These are phyloP conservation scores for Theodoxus fluviatilis DNA, from an alignment of 2,888 invertebrate species.

Conservation along the genomic window DNA sequence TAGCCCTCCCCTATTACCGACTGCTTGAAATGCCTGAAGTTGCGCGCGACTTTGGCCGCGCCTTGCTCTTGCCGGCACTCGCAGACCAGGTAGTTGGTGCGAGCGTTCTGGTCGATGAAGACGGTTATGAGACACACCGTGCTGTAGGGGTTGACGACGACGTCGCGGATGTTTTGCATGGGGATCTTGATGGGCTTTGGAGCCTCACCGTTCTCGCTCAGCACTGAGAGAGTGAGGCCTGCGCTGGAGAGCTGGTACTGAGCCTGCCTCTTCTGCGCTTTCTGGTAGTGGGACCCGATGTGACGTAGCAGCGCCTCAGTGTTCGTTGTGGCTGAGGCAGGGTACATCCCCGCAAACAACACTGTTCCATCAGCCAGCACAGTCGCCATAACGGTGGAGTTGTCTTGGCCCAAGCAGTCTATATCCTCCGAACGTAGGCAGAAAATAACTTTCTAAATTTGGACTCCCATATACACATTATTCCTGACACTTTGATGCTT, in stretches of 20 bases:
- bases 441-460: too few relatives aligned
- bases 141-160: constrained; percentile 28
- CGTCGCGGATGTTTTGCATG: constrained; percentile 27
- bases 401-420: too few relatives aligned
- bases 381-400: too few relatives aligned
- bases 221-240: constrained; percentile 26
- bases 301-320: constrained; percentile 25
- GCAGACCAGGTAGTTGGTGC: constrained; percentile 25
- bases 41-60: constrained; percentile 19
- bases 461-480: too few relatives aligned
- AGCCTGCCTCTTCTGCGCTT: constrained; percentile 23
- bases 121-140: constrained; percentile 29
- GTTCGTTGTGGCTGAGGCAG: constrained; percentile 7
- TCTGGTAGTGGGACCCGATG: constrained; percentile 27
- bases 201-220: constrained; percentile 26
- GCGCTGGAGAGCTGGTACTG: constrained; percentile 27
- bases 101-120: constrained; percentile 26
- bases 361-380: constrained; percentile 26
- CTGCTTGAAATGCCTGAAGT: constrained; percentile 22
- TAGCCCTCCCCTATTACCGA: constrained; percentile 24
- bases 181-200: constrained; percentile 29
- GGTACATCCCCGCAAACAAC: constrained; percentile 29
- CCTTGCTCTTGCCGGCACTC: constrained; percentile 23
- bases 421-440: too few relatives aligned
- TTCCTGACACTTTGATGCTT: too few relatives aligned